Base-by-base conservation (phyloP, 2,113 vertebrate genomes). In the Phalacrocorax brasilianus region DNA sequence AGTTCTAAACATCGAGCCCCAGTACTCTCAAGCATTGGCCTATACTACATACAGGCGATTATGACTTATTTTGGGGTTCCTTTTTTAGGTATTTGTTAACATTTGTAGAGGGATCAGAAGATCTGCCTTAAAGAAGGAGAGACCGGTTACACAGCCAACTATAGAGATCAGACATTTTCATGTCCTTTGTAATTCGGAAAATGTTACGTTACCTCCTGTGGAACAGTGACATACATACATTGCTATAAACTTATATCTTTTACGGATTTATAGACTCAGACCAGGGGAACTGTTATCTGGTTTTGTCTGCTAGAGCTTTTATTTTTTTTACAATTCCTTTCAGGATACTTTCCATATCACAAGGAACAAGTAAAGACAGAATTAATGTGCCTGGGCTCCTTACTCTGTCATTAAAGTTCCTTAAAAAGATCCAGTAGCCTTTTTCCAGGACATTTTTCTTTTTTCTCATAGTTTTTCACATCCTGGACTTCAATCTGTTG, bases 371-470 rank as follows among this genome's bases (percentile, higher is more conserved):
- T 58, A 73, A 81, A 87, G 50, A 70, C 6, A 85, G 67, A 71
- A 89, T 82, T 62, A 70, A 85, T 73, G 66, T 89, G 58, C 84
- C 77, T 53, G 32, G 17, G 18, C 92, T 92, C 26, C 66, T 79
- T 91, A 58, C n/a, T 68, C 73, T 89, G 80, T 85, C 89, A 89
- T 71, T 70, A 35, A 79, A 75, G 7, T 92, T 89, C 65, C 66
- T 89, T 96, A 75, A 94, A 92, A 92, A 49, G 68, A 88, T 68
- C 58, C 61, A 80, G 61, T 89, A 95, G 91, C 56, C 61, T 85
- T 94, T 68, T 89, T 93, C 52, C 61, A 77, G 56, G 11, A 84
- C 21, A 33, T 86, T 88, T 96, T 93, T 93, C 42, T 86, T 85
- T 33, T 68, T 77, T 95, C 79, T 81, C 52, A 75, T 32, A 45